phyloP scores from a whole-genome alignment of 2,113 vertebrate genomes.

The Tragelaphus strepsiceros region DNA sequence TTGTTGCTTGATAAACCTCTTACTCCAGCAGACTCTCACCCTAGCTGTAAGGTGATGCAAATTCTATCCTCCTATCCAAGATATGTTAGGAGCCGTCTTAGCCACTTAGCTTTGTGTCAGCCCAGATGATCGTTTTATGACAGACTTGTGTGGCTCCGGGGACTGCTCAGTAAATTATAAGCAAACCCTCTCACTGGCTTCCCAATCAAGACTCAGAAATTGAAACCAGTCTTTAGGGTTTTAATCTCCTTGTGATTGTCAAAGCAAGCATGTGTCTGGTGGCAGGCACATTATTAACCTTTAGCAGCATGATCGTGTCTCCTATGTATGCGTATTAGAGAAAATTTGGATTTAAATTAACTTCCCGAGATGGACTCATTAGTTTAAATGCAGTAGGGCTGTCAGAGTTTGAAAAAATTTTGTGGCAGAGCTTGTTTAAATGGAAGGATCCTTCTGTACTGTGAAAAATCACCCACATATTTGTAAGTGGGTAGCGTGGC shows the following conservation, averaged over 20 bases:
- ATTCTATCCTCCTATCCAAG: background rate
- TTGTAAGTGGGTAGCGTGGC: background rate
- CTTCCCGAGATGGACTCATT: conserved; percentile 29
- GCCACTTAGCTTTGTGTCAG: background rate
- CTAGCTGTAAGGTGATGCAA: background rate
- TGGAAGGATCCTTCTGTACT: background rate
- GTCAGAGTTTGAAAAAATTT: conserved; percentile 7
- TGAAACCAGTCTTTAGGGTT: background rate
- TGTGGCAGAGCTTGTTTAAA: background rate
- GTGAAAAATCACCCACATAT: background rate
- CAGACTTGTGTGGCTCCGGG: background rate
- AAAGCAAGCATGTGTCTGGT: conserved; percentile 12
- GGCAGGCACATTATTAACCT: conserved; percentile 6
- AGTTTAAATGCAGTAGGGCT: conserved; percentile 38
- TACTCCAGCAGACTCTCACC: background rate
- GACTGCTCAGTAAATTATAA: background rate
- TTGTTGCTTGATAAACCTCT: background rate
- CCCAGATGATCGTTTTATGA: background rate
- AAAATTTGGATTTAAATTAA: conserved; percentile 40
- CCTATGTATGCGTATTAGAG: background rate
- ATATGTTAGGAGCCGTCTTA: background rate
- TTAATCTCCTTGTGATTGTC: conserved; percentile 1
- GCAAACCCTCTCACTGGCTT: background rate
- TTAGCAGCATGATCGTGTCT: background rate
- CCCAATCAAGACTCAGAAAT: conserved; percentile 3